Evolutionary conservation across 2,797 vertebrate genomes (phyloP).

Genomic region (Mus caroli): DNA sequence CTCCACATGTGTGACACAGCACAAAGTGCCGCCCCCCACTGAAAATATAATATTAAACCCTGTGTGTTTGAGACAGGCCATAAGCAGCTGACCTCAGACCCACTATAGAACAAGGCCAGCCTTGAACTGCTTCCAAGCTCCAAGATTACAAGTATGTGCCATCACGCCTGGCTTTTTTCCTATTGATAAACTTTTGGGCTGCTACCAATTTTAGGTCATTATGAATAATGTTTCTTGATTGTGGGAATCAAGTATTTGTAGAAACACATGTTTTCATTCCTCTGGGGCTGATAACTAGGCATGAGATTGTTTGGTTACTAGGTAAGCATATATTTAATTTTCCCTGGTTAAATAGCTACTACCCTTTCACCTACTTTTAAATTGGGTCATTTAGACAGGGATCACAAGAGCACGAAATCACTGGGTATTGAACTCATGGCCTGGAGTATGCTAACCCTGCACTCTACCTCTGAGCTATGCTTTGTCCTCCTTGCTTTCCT

Average conservation of each 20-base stretch:
- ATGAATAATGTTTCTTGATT: neutral
- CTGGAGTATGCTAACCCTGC: neutral
- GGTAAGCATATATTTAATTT: constrained; percentile 13
- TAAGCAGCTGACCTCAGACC: neutral
- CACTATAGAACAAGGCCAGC: neutral
- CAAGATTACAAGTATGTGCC: neutral
- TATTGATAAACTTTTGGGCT: neutral
- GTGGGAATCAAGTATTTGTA: neutral
- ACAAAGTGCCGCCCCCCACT: neutral
- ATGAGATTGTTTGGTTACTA: neutral
- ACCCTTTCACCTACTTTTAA: neutral
- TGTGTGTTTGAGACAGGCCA: neutral
- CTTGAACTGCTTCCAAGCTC: neutral
- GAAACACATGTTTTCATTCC: neutral
- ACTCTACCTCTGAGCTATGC: neutral
- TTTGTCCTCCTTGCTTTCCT: neutral
- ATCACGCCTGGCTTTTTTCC: neutral
- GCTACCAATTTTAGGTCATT: neutral
- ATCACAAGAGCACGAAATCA: too few species aligned
- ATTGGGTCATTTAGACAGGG: neutral
- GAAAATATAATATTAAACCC: neutral
- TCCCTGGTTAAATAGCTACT: neutral
- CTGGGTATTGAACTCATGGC: neutral
- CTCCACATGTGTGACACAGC: neutral
- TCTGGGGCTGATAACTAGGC: neutral